phyloP scores from a whole-genome alignment of 2,797 vertebrate genomes.

The Borostomias antarcticus region DNA sequence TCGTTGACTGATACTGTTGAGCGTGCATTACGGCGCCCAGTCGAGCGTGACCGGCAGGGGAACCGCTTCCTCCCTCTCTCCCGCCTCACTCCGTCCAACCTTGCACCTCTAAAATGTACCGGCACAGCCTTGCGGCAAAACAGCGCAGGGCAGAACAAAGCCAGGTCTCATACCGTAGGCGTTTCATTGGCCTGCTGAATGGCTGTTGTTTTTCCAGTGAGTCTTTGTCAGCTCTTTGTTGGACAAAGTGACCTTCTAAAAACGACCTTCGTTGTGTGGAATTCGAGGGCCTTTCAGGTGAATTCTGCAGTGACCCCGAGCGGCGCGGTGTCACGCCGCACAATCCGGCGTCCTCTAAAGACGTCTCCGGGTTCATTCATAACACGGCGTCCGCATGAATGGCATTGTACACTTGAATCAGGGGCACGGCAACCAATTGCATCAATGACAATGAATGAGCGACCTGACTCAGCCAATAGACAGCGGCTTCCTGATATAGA shows the following conservation, averaged over 20 bases:
- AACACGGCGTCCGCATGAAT: background rate
- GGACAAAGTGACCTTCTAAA: background rate
- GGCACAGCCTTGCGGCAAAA: slow-evolving; percentile 18
- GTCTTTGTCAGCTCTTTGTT: background rate
- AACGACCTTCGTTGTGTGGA: background rate
- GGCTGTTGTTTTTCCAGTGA: background rate
- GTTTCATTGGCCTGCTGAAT: background rate
- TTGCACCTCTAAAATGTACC: background rate
- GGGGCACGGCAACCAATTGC: slow-evolving; percentile 10
- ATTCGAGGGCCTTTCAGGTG: too few relatives aligned
- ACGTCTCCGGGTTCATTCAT: too few relatives aligned
- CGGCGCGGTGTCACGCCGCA: too few relatives aligned
- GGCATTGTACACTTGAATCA: background rate
- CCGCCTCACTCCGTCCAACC: slow-evolving; percentile 15
- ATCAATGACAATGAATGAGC: slow-evolving; percentile 1
- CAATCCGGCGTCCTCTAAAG: background rate
- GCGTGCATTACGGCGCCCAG: slow-evolving; percentile 70
- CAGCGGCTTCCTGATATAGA: slow-evolving; percentile 12
- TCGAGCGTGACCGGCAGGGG: slow-evolving; percentile 59
- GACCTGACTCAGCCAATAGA: slow-evolving; percentile 2
- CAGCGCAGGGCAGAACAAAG: slow-evolving; percentile 19
- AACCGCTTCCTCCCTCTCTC: slow-evolving; percentile 29
- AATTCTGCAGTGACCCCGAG: too few relatives aligned
- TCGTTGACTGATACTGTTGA: slow-evolving; percentile 72
- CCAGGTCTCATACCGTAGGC: too few relatives aligned